phyloP scores from a whole-genome alignment of 2,113 vertebrate genomes.

The Bombycilla garrulus region DNA sequence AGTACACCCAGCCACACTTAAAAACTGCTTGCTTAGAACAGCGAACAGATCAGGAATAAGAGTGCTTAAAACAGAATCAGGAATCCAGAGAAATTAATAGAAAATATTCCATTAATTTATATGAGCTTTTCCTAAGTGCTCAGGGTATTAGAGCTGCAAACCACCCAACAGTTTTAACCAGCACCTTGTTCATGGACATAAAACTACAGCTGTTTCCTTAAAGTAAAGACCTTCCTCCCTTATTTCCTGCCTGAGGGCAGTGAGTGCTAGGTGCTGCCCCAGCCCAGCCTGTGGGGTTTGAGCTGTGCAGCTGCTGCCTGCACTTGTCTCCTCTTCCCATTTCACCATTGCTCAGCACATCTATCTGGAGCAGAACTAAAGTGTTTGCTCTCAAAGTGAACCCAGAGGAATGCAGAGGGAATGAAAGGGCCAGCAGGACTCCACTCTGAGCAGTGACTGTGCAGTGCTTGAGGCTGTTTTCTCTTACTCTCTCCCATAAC shows the following conservation, averaged over 20 bases:
- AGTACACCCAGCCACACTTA: not conserved
- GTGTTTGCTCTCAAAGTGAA: not conserved
- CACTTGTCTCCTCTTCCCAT: not conserved
- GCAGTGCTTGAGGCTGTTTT: not conserved
- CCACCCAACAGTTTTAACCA: not conserved
- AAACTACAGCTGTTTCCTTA: not conserved
- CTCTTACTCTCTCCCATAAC: not conserved
- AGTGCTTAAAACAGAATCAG: not conserved
- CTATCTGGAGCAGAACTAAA: slow-evolving; percentile 39
- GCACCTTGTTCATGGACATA: not conserved
- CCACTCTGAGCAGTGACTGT: not conserved
- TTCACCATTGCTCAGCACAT: slow-evolving; percentile 19
- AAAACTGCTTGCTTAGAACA: not conserved
- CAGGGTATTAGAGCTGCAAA: not conserved
- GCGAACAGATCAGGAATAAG: not conserved
- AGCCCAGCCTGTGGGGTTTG: not conserved
- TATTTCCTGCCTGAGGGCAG: not conserved
- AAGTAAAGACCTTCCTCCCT: not conserved
- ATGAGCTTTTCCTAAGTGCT: not conserved
- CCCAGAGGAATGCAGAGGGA: not conserved
- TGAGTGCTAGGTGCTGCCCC: not conserved
- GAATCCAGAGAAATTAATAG: not conserved
- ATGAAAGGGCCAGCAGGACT: not conserved
- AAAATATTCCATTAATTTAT: not conserved
- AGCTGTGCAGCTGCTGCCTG: not conserved